These are phyloP conservation scores for Notamacropus eugenii DNA, from an alignment of 2,797 vertebrate species.

Conservation along the genomic window DNA sequence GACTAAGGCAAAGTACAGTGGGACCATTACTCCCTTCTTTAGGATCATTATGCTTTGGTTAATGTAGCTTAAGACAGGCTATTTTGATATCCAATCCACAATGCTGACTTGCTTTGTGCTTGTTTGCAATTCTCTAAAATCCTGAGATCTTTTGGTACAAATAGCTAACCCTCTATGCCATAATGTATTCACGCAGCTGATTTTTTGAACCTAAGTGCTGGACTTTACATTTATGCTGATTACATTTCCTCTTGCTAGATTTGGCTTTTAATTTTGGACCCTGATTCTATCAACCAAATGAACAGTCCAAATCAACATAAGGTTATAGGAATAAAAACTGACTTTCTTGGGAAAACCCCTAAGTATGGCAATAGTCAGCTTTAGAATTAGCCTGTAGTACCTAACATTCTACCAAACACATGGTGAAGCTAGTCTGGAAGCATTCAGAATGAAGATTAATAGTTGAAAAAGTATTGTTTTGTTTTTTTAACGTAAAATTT, in stretches of 20 bases:
- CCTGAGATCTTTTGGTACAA: neutral
- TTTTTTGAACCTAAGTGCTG: neutral
- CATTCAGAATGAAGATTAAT: slow-evolving; percentile 20
- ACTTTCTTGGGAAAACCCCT: neutral
- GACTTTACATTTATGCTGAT: neutral
- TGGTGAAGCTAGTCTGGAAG: neutral
- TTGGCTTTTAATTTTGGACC: neutral
- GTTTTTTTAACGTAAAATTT: neutral
- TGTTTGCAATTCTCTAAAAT: neutral
- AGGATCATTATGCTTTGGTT: neutral
- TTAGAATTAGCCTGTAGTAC: neutral
- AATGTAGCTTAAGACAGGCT: neutral
- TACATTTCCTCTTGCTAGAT: neutral
- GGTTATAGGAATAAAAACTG: neutral
- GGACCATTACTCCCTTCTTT: neutral
- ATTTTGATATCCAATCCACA: neutral
- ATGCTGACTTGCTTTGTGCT: neutral
- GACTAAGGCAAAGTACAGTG: neutral
- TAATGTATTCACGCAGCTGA: neutral
- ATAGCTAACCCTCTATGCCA: neutral
- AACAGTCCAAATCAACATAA: neutral
- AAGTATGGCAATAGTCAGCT: neutral
- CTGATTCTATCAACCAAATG: neutral
- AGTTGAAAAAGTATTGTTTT: neutral
- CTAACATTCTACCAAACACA: neutral